These are phyloP conservation scores for Pelodiscus sinensis DNA, from an alignment of 2,113 vertebrate species.

Conservation along the genomic window DNA sequence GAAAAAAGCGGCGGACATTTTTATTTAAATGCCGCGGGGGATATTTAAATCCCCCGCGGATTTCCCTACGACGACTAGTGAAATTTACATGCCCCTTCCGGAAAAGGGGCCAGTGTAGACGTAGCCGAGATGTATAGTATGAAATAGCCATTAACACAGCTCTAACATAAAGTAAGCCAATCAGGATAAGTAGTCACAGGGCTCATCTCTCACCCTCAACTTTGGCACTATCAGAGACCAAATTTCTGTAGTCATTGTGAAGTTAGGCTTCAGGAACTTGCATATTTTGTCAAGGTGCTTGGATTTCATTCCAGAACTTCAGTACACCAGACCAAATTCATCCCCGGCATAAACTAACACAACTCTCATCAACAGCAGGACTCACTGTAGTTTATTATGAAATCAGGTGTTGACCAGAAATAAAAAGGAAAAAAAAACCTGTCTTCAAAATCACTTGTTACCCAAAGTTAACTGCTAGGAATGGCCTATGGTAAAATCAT, in stretches of 20 bases:
- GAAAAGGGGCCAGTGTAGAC: too few species aligned
- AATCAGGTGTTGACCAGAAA: background rate
- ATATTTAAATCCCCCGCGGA: too few species aligned
- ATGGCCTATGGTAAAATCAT: accelerated
- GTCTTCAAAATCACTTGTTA: background rate
- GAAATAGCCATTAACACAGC: constrained; percentile 6
- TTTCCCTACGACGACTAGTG: too few species aligned
- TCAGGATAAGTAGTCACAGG: constrained; percentile 30
- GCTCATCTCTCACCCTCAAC: constrained; percentile 45
- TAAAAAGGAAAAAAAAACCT: accelerated
- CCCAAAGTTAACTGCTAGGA: background rate
- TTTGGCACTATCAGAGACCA: background rate
- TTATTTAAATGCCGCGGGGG: too few species aligned
- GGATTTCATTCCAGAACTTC: background rate
- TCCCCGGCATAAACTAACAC: background rate
- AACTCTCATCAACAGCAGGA: background rate
- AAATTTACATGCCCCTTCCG: too few species aligned
- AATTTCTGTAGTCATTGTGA: constrained; percentile 39
- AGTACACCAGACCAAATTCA: background rate
- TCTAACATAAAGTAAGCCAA: background rate
- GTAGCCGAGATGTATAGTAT: background rate
- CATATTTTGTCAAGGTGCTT: background rate
- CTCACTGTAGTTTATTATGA: background rate
- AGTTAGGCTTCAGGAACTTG: background rate
- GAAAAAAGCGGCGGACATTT: too few species aligned